These are phyloP conservation scores for Plectus sambesii DNA, from an alignment of 1,140 invertebrate genomes.

Conservation along the genomic window DNA sequence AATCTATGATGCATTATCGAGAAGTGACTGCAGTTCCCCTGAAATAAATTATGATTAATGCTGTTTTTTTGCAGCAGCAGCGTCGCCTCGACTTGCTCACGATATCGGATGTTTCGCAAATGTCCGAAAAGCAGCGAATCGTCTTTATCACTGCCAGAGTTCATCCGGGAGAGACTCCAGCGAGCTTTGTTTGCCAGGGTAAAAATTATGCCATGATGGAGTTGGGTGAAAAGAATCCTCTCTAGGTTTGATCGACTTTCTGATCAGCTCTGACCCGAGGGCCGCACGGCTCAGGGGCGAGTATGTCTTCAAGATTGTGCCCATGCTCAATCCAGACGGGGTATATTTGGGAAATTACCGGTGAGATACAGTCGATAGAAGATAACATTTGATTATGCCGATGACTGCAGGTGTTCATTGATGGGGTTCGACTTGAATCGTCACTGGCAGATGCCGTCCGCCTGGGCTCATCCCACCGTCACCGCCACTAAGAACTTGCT, in stretches of 20 bases:
- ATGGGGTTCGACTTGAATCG: constrained; percentile 84
- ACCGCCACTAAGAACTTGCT: constrained; percentile 66
- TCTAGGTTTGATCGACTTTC: constrained; percentile 58
- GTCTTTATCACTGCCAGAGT: constrained; percentile 65
- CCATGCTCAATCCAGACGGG: constrained; percentile 85
- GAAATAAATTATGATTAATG: no score
- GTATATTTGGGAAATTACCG: constrained; percentile 41
- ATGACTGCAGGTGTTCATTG: constrained; percentile 60
- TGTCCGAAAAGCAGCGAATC: constrained; percentile 44
- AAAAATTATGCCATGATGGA: constrained; percentile 44
- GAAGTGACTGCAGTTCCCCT: no score
- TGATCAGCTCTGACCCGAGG: constrained; percentile 56
- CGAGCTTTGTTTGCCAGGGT: constrained; percentile 75
- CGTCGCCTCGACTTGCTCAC: constrained; percentile 72
- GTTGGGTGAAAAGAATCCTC: constrained; percentile 15
- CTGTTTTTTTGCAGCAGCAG: constrained; percentile 86
- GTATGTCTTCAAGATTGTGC: constrained; percentile 74
- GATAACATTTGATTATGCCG: constrained; percentile 3
- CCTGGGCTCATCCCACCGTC: constrained; percentile 76
- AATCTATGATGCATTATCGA: no score
- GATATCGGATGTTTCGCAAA: constrained; percentile 60
- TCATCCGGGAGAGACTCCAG: constrained; percentile 75
- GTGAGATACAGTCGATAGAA: constrained; percentile 10
- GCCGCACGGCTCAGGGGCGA: constrained; percentile 59
- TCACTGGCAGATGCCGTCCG: constrained; percentile 73